These are phyloP conservation scores for Thaumatotibia leucotreta DNA, from an alignment of 1,140 invertebrate genomes.

Conservation along the genomic window DNA sequence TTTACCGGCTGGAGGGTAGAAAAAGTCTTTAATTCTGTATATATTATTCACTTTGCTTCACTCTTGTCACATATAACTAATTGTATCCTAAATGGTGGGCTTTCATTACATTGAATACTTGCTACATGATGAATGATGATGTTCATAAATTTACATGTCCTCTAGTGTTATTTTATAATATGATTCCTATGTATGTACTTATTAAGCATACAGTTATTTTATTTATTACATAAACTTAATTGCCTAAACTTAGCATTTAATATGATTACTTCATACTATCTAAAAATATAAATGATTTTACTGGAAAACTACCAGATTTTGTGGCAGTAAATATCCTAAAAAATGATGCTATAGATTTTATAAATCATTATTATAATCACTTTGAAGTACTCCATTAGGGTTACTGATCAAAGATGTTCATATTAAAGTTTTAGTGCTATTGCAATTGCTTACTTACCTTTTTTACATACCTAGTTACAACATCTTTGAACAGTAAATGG, in stretches of 20 bases:
- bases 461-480: no score
- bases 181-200: not conserved
- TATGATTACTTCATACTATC: not conserved
- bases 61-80: no score
- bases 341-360: not conserved
- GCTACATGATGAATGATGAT: no score
- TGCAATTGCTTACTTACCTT: not conserved
- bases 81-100: no score
- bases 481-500: constrained; percentile 57
- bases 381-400: not conserved
- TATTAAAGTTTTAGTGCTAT: constrained; percentile 15
- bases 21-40: no score
- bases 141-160: not conserved
- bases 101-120: no score
- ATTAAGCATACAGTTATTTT: not conserved
- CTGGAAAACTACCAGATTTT: not conserved
- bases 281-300: not conserved
- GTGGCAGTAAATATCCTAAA: not conserved
- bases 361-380: not conserved
- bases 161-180: not conserved
- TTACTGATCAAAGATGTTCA: constrained; percentile 45
- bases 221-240: not conserved
- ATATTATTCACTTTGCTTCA: no score
- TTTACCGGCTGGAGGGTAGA: no score
- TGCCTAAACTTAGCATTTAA: not conserved